Base-by-base conservation (phyloP, 2,797 vertebrate genomes). In the Macropus fuliginosus region DNA sequence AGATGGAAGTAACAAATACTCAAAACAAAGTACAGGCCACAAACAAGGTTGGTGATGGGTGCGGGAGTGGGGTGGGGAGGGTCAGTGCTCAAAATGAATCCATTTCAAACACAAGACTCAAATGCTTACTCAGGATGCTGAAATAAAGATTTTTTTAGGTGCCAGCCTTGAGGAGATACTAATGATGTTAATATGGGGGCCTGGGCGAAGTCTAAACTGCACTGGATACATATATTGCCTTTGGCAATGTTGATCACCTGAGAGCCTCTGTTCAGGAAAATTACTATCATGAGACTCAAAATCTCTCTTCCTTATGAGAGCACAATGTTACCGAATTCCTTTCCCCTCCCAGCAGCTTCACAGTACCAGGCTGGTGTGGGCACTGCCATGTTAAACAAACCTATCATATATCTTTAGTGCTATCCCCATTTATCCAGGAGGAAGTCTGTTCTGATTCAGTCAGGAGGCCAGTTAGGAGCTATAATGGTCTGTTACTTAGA, bases 1-100 rank as follows among this genome's bases (percentile, higher is more conserved):
- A 98, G 98, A 98, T 97, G 98, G 98, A 98, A 97, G 98, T 98
- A 98, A 98, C 96, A 97, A 98, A 97, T 98, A 98, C 81, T 98
- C 97, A 98, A 98, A 98, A 98, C 97, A 98, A 98, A 98, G 97
- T 95, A 97, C 96, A 98, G 97, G 95, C 98, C 94, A 97, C 97
- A 97, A 96, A 93, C 96, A 50, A 50, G 74, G 74, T 27, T 27
- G 74, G 40, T 91, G 74, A 87, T 46, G 74, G 62, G 40, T 87
- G 74, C 74, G 0, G 74, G 66, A 24, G 66, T 40, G 66, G 90
- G 92, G 90, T 28, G 90, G 28, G n/a, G 55, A 96, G 96, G 92
- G 93, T 93, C 0, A n/a, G 93, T 96, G 97, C 94, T 95, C 96
- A 89, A 91, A 91, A 95, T 0, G 62, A 95, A 94, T 92, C 93